A percentile compares a stretch with the other conserved stretches of the same genome.
phyloP scores from a whole-genome alignment of 2,888 invertebrate genomes.

The Tipula confusa region DNA sequence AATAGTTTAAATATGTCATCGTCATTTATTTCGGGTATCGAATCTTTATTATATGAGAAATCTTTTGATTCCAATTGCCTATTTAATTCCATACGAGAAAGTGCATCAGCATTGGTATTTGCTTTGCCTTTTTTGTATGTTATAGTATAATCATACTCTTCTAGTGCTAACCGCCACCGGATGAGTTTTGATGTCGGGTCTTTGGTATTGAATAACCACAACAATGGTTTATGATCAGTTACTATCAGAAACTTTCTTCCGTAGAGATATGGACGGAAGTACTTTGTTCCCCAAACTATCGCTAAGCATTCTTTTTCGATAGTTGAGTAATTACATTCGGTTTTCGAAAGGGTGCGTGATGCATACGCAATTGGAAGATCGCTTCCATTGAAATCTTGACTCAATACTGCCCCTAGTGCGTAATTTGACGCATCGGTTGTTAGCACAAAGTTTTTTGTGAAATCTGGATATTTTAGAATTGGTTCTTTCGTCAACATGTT shows the following conservation, averaged over 20 bases:
- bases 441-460: not conserved
- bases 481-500: not conserved
- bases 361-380: not conserved
- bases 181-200: not conserved
- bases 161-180: not conserved
- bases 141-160: not conserved
- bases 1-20: no score
- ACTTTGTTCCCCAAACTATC: not conserved
- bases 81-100: no score
- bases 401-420: not conserved
- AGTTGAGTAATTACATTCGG: not conserved
- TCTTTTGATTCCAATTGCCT: no score
- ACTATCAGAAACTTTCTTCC: not conserved
- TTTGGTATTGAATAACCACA: not conserved
- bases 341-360: no score
- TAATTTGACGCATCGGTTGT: no score
- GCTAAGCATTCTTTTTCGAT: not conserved
- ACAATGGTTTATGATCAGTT: not conserved
- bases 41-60: no score
- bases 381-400: not conserved
- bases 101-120: no score
- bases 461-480: not conserved
- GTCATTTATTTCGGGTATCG: no score
- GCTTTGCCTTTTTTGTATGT: no score
- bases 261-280: no score